phyloP scores from a whole-genome alignment of 2,888 invertebrate species.

The Macaria liturata region DNA sequence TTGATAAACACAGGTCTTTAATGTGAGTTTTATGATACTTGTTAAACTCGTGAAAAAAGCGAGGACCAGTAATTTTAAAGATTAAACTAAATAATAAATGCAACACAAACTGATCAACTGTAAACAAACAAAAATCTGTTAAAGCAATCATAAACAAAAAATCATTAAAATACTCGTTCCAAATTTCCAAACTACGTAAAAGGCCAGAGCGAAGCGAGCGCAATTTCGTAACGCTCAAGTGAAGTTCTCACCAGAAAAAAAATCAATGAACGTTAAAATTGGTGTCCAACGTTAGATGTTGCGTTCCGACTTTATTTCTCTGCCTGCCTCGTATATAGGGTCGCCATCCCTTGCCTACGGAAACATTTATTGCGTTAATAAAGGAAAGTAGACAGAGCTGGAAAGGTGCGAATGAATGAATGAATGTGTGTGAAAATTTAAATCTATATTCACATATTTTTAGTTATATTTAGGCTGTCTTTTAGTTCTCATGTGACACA shows the following conservation, averaged over 20 bases:
- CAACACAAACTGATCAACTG: too few species aligned
- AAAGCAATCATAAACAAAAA: too few species aligned
- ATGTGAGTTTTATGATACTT: too few species aligned
- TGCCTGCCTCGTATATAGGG: constrained; percentile 15
- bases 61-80: too few species aligned
- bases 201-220: constrained; percentile 20
- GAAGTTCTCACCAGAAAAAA: constrained; percentile 12
- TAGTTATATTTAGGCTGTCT: too few species aligned
- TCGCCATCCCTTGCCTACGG: constrained; percentile 25
- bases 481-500: too few species aligned
- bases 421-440: not conserved
- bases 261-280: constrained; percentile 24
- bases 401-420: not conserved
- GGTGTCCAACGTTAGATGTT: constrained; percentile 22
- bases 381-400: not conserved
- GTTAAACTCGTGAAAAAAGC: too few species aligned
- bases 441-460: too few species aligned
- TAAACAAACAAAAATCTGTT: too few species aligned
- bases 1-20: too few species aligned
- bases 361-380: constrained; percentile 14
- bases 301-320: constrained; percentile 26
- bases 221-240: constrained; percentile 4
- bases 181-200: not conserved
- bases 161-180: too few species aligned
- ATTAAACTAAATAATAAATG: too few species aligned